Percentiles rank a stretch among this genome's conserved stretches.
Evolutionary conservation across 1,140 invertebrate genomes (phyloP).

Genomic region (Lordiphosa stackelbergi): DNA sequence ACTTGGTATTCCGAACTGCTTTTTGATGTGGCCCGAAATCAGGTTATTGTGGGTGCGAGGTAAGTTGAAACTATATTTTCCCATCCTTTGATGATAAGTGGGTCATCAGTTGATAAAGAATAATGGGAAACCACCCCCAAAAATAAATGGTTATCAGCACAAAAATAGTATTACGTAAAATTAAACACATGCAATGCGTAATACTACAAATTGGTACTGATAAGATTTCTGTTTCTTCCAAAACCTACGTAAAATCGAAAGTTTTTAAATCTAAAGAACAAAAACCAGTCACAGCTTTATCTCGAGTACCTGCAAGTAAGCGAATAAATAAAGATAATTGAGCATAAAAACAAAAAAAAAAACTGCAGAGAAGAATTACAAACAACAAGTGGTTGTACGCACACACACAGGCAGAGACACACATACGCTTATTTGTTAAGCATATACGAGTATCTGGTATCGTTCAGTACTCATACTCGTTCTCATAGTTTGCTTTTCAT

Average conservation of each 20-base stretch:
- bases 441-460: conserved; percentile 24
- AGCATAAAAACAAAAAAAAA: conserved; percentile 38
- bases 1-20: conserved; percentile 86
- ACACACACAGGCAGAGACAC: conserved; percentile 20
- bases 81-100: conserved; percentile 40
- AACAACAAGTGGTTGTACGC: conserved; percentile 19
- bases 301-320: conserved; percentile 40
- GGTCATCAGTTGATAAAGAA: conserved; percentile 35
- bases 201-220: conserved; percentile 22
- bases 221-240: conserved; percentile 26
- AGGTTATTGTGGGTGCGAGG: conserved; percentile 89
- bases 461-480: conserved; percentile 13
- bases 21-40: conserved; percentile 89
- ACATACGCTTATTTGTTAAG: conserved; percentile 15
- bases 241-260: conserved; percentile 17
- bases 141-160: conserved; percentile 17
- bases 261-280: conserved; percentile 12
- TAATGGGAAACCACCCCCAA: conserved; percentile 26
- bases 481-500: conserved; percentile 60
- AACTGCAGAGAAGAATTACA: conserved; percentile 26
- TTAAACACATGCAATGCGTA: conserved; percentile 39
- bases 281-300: conserved; percentile 35
- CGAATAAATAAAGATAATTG: conserved; percentile 53
- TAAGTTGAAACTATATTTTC: conserved; percentile 76
- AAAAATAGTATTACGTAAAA: conserved; percentile 30